Evolutionary conservation across 2,113 vertebrate species (phyloP).

Genomic region (Cyanoramphus novaezelandiae): DNA sequence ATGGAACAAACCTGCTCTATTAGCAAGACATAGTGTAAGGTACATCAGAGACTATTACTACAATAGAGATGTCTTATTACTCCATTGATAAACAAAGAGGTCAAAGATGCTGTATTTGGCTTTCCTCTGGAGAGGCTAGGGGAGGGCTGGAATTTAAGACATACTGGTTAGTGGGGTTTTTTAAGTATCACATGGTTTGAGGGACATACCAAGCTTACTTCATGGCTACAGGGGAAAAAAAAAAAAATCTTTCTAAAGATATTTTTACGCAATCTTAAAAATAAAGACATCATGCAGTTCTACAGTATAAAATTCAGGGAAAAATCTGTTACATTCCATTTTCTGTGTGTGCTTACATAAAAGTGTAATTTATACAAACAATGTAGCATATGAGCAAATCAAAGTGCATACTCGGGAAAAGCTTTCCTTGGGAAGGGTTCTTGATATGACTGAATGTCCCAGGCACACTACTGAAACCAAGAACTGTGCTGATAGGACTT

Average conservation of each 20-base stretch:
- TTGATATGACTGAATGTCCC: not conserved
- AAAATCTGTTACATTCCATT: not conserved
- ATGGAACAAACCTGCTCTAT: conserved; percentile 54
- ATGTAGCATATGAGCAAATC: not conserved
- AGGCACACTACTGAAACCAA: not conserved
- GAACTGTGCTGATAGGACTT: not conserved
- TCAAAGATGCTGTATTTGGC: not conserved
- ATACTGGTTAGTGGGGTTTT: not conserved
- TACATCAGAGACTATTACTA: conserved; percentile 2
- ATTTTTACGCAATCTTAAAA: not conserved
- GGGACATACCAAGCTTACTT: not conserved
- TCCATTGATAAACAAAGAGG: conserved; percentile 46
- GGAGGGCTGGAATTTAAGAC: not conserved
- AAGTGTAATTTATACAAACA: not conserved
- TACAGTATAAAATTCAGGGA: not conserved
- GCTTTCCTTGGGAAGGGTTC: not conserved
- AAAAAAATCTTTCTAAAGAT: not conserved
- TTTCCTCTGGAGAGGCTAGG: not conserved
- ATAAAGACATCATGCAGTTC: not conserved
- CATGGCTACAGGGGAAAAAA: not conserved
- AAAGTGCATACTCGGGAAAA: not conserved
- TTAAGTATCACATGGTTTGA: not conserved
- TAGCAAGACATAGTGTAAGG: conserved; percentile 46
- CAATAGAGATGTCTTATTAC: not conserved
- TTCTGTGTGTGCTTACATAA: not conserved